Percentiles rank a stretch among this genome's conserved stretches.
phyloP scores from a whole-genome alignment of 2,113 vertebrate genomes.

The Boulengeromyrus knoepffleri region DNA sequence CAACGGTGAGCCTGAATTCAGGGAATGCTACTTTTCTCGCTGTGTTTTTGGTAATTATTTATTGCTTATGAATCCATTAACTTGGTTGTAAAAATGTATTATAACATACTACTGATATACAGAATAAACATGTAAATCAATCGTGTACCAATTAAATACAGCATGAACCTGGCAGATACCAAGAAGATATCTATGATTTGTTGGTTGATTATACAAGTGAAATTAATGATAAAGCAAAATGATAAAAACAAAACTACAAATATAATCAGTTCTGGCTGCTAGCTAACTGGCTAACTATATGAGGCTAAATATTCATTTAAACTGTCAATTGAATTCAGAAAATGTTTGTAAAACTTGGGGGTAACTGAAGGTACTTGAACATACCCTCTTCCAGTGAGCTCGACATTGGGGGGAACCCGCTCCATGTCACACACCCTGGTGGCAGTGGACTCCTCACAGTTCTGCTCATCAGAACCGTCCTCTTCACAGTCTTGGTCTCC shows the following conservation, averaged over 20 bases:
- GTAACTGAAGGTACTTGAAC: background rate
- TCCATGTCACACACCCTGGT: constrained; percentile 49
- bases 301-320: background rate
- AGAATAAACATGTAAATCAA: background rate
- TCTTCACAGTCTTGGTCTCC: constrained; percentile 82
- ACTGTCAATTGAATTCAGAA: background rate
- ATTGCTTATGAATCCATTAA: background rate
- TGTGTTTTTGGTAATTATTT: background rate
- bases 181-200: background rate
- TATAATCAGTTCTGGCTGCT: background rate
- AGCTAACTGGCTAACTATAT: background rate
- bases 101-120: background rate
- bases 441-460: constrained; percentile 38
- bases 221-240: background rate
- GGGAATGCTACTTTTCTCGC: background rate
- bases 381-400: constrained; percentile 60
- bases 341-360: background rate
- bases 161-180: background rate
- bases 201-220: background rate
- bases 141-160: background rate
- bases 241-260: background rate
- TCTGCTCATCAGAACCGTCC: constrained; percentile 68
- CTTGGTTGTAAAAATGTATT: background rate
- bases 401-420: constrained; percentile 63
- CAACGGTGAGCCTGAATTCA: background rate